Evolutionary conservation across 2,113 vertebrate species (phyloP).

Genomic region (Forbesichthys agassizii): DNA sequence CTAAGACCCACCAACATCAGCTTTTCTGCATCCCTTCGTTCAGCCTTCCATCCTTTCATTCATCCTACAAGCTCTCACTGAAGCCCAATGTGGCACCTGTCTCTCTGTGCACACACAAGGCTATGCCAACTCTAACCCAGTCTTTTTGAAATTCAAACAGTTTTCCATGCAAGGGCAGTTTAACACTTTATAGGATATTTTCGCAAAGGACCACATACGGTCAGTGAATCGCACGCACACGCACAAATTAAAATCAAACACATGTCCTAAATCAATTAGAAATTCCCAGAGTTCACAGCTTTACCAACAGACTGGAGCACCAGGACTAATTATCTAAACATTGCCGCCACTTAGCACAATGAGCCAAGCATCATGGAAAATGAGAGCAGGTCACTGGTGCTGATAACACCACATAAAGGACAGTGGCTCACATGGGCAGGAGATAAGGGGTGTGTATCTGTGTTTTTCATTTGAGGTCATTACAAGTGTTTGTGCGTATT

Average conservation of each 20-base stretch:
- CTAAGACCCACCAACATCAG: constrained; percentile 58
- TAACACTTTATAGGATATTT: no score
- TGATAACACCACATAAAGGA: constrained; percentile 40
- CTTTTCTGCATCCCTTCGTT: constrained; percentile 41
- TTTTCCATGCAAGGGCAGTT: not conserved
- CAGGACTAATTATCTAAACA: constrained; percentile 60
- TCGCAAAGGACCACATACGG: no score
- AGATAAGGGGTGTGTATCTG: constrained; percentile 54
- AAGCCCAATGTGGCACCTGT: constrained; percentile 70
- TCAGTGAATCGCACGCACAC: no score
- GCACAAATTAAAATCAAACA: constrained; percentile 20
- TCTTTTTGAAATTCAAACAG: not conserved
- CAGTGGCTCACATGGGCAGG: constrained; percentile 21
- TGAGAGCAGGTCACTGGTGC: constrained; percentile 7
- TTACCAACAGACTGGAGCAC: constrained; percentile 48
- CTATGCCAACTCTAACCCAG: constrained; percentile 44
- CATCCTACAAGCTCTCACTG: constrained; percentile 56
- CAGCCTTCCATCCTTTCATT: constrained; percentile 41
- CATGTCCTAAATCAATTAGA: constrained; percentile 66
- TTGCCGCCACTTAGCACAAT: constrained; percentile 21
- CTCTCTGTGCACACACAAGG: constrained; percentile 28
- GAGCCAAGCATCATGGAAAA: constrained; percentile 61
- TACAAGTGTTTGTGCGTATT: constrained; percentile 63
- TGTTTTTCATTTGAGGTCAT: constrained; percentile 61
- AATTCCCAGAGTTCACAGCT: constrained; percentile 63